phyloP scores from a whole-genome alignment of 2,888 invertebrate genomes.

The Ennomos erosarius region DNA sequence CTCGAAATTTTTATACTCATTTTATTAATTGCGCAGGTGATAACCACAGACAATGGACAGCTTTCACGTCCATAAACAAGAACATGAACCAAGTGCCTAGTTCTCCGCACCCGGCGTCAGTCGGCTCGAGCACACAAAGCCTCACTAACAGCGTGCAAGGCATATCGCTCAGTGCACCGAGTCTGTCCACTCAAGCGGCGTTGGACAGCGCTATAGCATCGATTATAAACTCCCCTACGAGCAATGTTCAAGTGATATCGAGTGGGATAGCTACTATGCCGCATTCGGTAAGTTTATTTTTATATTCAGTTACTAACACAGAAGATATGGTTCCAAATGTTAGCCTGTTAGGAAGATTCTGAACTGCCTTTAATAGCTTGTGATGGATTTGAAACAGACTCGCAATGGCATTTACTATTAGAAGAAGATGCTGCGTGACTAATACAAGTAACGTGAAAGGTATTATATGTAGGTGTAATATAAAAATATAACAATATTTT shows the following conservation, averaged over 20 bases:
- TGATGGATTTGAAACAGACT: no score
- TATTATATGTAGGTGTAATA: no score
- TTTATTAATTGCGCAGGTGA: slow-evolving; percentile 56
- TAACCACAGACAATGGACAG: slow-evolving; percentile 73
- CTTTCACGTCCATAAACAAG: slow-evolving; percentile 67
- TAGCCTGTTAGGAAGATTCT: no score
- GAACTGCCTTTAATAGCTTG: no score
- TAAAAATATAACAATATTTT: no score
- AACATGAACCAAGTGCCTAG: slow-evolving; percentile 57
- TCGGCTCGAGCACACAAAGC: slow-evolving; percentile 62
- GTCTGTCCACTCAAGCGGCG: slow-evolving; percentile 66
- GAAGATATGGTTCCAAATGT: no score
- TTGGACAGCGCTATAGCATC: slow-evolving; percentile 76
- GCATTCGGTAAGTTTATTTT: slow-evolving; percentile 34
- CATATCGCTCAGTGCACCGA: slow-evolving; percentile 69
- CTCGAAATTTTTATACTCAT: neutral
- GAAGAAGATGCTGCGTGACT: no score
- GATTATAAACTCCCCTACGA: slow-evolving; percentile 73
- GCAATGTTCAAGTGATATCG: slow-evolving; percentile 73
- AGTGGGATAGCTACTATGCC: slow-evolving; percentile 63
- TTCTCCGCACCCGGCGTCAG: slow-evolving; percentile 59
- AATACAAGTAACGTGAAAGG: no score
- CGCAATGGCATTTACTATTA: no score
- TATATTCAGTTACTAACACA: neutral
- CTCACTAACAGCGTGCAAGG: slow-evolving; percentile 76